Evolutionary conservation across 2,797 vertebrate genomes (phyloP).

Genomic region (Allobates femoralis): DNA sequence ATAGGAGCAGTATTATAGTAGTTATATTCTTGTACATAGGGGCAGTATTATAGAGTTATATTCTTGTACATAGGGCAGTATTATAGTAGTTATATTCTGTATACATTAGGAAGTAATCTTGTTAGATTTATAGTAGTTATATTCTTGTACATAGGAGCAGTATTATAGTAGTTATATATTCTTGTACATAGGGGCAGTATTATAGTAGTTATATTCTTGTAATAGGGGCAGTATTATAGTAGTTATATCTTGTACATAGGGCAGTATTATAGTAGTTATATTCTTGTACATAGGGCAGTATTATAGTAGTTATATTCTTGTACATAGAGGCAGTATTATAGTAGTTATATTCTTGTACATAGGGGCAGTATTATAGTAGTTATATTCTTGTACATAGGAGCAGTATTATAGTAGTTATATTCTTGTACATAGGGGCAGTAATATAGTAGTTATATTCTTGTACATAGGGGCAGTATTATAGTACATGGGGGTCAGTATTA

Average conservation of each 20-base stretch:
- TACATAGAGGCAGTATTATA: neutral
- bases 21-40: slow-evolving; percentile 2
- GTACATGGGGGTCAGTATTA: neutral
- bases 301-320: slow-evolving; percentile 18
- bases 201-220: neutral
- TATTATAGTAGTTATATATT: too few species aligned
- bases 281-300: neutral
- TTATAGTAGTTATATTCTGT: slow-evolving; percentile 10
- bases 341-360: slow-evolving; percentile 3
- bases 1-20: neutral
- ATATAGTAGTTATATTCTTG: slow-evolving; percentile 8
- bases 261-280: neutral
- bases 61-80: neutral
- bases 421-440: neutral
- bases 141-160: neutral
- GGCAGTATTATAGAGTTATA: slow-evolving; percentile 1
- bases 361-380: neutral
- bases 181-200: neutral
- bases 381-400: too few species aligned
- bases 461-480: neutral
- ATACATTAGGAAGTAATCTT: neutral
- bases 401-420: slow-evolving; percentile 1
- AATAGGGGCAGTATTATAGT: neutral
- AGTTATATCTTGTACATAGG: slow-evolving; percentile 5
- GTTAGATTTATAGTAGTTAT: too few species aligned